Conservation (phyloP, 2,113 vertebrate species). For the Microcebus murinus region DNA sequence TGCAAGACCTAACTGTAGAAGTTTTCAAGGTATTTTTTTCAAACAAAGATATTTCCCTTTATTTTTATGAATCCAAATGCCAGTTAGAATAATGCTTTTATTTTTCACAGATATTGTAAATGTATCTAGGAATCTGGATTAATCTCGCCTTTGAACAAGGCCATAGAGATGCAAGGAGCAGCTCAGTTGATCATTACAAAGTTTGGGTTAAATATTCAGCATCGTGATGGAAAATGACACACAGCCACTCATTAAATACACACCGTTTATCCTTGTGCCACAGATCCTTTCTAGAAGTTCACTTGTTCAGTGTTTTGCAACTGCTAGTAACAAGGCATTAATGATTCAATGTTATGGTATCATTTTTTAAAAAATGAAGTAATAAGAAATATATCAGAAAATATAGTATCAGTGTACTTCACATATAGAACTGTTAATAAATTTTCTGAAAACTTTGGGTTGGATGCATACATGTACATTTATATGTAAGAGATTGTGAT, state of each 20-base stretch:
- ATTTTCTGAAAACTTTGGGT: neutral
- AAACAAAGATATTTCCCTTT: neutral
- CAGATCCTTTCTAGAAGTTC: neutral
- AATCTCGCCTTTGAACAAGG: neutral
- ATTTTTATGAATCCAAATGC: conserved; percentile 7
- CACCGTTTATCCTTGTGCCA: neutral
- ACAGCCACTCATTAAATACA: neutral
- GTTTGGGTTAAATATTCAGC: neutral
- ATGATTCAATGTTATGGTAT: neutral
- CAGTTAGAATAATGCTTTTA: neutral
- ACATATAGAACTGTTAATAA: neutral
- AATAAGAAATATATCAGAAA: neutral
- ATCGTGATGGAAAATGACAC: neutral
- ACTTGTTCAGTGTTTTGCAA: neutral
- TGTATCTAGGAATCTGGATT: neutral
- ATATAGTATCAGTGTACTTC: neutral
- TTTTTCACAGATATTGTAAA: neutral
- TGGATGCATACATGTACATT: neutral
- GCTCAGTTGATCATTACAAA: neutral
- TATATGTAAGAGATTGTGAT: neutral
- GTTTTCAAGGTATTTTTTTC: neutral
- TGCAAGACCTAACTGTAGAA: neutral
- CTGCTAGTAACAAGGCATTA: neutral
- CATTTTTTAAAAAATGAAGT: neutral
- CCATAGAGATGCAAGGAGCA: neutral